phyloP scores from a whole-genome alignment of 2,888 invertebrate genomes.

The Hirudinaria manillensis region DNA sequence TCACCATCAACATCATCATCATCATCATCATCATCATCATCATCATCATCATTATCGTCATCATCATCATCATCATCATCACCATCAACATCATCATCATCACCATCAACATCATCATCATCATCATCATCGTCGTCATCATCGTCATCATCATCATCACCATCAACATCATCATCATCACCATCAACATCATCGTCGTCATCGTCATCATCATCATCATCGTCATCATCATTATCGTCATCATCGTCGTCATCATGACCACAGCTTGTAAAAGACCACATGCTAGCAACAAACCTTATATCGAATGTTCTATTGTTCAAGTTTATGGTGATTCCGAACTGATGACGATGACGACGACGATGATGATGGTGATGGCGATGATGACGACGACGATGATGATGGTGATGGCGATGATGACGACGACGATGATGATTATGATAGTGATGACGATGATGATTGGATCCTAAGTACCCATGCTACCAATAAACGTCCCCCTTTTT shows the following conservation, averaged over 20 bases:
- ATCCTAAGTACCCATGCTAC: no score
- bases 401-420: slow-evolving; percentile 30
- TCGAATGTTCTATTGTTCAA: no score
- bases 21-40: slow-evolving; percentile 33
- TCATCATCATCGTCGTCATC: not conserved
- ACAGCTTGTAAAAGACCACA: not conserved
- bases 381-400: slow-evolving; percentile 31
- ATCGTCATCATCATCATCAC: not conserved
- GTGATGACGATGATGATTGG: slow-evolving; percentile 28
- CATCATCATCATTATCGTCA: slow-evolving; percentile 23
- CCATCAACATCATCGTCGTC: slow-evolving; percentile 17
- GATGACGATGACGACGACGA: slow-evolving; percentile 28
- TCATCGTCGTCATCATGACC: slow-evolving; percentile 5
- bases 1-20: slow-evolving; percentile 10
- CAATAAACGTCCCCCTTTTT: no score
- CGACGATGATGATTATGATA: slow-evolving; percentile 29
- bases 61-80: slow-evolving; percentile 21
- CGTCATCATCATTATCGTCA: slow-evolving; percentile 16
- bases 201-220: slow-evolving; percentile 12
- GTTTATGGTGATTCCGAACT: no score
- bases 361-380: slow-evolving; percentile 30
- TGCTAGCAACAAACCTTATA: no score
- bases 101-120: slow-evolving; percentile 5
- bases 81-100: slow-evolving; percentile 2
- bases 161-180: slow-evolving; percentile 9